Conservation (phyloP, 1,140 invertebrate genomes). For the Cydia fagiglandana region DNA sequence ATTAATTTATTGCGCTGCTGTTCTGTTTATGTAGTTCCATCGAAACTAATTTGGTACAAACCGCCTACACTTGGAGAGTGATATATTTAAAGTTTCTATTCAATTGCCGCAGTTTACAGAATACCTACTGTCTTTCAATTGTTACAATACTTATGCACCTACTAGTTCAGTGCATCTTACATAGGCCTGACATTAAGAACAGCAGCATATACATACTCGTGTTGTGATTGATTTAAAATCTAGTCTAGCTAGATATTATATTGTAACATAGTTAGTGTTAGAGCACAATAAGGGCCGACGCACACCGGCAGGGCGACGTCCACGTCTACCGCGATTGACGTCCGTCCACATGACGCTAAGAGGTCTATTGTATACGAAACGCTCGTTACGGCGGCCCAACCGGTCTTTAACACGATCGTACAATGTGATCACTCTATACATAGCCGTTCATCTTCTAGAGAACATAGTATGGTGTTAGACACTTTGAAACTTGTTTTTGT, state of each 20-base stretch:
- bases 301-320: conserved; percentile 49
- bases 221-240: not conserved
- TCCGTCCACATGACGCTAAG: conserved; percentile 73
- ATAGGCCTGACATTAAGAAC: not conserved
- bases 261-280: not conserved
- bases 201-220: not conserved
- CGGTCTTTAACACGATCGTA: conserved; percentile 75
- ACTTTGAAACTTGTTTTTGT: conserved; percentile 39
- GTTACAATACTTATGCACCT: not conserved
- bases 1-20: conserved; percentile 31
- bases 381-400: conserved; percentile 69
- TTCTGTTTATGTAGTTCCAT: conserved; percentile 36
- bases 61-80: conserved; percentile 7
- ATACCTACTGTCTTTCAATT: not conserved
- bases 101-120: not conserved
- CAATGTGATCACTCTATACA: conserved; percentile 72
- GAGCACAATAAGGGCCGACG: conserved; percentile 57
- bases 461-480: conserved; percentile 41
- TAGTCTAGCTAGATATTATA: conserved; percentile 7
- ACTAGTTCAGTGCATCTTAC: not conserved
- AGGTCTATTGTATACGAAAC: conserved; percentile 78
- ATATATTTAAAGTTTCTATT: conserved; percentile 8
- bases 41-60: not conserved
- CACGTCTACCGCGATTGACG: conserved; percentile 65
- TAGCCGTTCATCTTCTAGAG: conserved; percentile 49